These are phyloP conservation scores for Rostratula benghalensis DNA, from an alignment of 2,113 vertebrate species.

Conservation along the genomic window DNA sequence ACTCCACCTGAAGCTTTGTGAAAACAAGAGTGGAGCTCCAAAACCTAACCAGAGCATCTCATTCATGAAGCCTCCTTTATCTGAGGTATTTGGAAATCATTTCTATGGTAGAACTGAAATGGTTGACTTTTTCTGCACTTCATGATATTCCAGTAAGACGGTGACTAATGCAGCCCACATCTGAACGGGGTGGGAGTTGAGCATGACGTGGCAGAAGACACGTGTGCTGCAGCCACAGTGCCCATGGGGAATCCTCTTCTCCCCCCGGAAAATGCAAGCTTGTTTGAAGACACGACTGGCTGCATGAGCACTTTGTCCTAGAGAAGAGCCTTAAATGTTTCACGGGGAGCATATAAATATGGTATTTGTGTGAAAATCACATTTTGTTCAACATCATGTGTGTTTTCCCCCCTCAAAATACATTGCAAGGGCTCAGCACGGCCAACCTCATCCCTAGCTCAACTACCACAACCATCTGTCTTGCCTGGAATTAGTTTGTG, in stretches of 20 bases:
- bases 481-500: slow-evolving; percentile 15
- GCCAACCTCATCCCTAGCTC: not conserved
- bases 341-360: accelerated
- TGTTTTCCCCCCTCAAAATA: not conserved
- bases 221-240: not conserved
- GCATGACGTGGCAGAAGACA: not conserved
- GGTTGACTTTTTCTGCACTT: not conserved
- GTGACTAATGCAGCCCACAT: not conserved
- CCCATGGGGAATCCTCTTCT: not conserved
- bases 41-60: not conserved
- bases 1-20: not conserved
- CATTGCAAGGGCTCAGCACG: not conserved
- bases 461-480: slow-evolving; percentile 1
- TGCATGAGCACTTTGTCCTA: not conserved
- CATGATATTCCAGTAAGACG: not conserved
- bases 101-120: not conserved
- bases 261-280: not conserved
- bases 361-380: not conserved
- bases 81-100: not conserved
- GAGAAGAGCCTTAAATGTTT: not conserved
- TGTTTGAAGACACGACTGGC: not conserved
- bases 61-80: not conserved
- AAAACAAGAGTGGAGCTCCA: not conserved
- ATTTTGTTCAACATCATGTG: not conserved
- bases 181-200: not conserved